Percentiles rank a stretch among this genome's conserved stretches.
These are phyloP conservation scores for Ophiodon elongatus DNA, from an alignment of 2,113 vertebrate species.

Conservation along the genomic window DNA sequence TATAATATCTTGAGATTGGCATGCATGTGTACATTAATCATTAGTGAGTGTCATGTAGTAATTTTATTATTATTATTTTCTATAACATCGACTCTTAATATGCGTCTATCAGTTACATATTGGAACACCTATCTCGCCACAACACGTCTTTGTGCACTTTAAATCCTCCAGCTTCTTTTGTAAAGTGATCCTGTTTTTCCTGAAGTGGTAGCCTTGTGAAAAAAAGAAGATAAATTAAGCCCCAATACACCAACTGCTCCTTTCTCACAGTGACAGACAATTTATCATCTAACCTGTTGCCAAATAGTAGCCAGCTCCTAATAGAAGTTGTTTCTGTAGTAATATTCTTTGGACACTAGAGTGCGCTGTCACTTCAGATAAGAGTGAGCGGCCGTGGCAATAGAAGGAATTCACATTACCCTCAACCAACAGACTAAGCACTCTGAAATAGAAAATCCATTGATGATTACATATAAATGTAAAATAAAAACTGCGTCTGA, in stretches of 20 bases:
- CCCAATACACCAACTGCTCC: neutral
- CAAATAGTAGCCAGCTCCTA: neutral
- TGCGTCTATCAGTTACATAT: neutral
- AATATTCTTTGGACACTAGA: constrained; percentile 51
- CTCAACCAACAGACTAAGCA: neutral
- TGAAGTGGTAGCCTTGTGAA: neutral
- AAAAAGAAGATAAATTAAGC: neutral
- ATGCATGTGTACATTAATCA: neutral
- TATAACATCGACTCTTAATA: neutral
- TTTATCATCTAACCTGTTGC: neutral
- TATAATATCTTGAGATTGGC: neutral
- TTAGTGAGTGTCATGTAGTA: neutral
- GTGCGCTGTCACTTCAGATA: constrained; percentile 28
- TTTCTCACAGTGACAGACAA: neutral
- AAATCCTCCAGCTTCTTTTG: neutral
- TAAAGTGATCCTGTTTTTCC: no score
- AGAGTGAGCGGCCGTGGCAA: neutral
- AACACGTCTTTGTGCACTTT: neutral
- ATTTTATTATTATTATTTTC: neutral
- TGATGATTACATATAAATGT: neutral
- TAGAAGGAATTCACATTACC: neutral
- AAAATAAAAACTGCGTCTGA: no score
- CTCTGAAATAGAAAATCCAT: neutral
- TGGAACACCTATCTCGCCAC: no score
- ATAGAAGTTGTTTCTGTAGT: constrained; percentile 38